Conservation (phyloP, 2,113 vertebrate species). For the Chloropsis cyanopogon region DNA sequence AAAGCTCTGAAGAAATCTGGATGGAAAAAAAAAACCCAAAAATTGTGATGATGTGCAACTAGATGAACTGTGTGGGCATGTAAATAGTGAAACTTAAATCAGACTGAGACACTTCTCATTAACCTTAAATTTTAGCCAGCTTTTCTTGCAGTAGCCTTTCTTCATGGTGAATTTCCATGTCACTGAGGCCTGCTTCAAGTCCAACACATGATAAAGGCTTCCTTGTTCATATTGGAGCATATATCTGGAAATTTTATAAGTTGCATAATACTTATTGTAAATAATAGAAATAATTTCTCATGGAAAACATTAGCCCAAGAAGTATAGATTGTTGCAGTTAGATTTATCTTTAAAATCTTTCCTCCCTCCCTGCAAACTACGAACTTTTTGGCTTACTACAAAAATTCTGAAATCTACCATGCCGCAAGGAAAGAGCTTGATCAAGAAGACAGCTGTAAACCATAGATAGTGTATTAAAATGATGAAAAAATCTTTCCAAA, state of each 20-base stretch:
- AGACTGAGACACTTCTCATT: not conserved
- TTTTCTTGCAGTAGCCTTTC: conserved; percentile 25
- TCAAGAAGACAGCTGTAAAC: not conserved
- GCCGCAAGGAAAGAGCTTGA: not conserved
- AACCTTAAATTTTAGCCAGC: not conserved
- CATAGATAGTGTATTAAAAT: not conserved
- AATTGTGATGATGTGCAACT: not conserved
- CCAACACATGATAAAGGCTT: conserved; percentile 11
- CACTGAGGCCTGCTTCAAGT: conserved; percentile 37
- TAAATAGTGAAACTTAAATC: not conserved
- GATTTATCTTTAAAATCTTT: not conserved
- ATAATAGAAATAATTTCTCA: conserved; percentile 9
- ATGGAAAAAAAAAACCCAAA: not conserved
- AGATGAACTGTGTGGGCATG: not conserved
- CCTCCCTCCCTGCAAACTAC: not conserved
- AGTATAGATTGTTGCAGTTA: not conserved
- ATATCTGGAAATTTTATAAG: conserved; percentile 23
- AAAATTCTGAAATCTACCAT: not conserved
- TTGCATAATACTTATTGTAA: not conserved
- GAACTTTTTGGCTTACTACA: not conserved
- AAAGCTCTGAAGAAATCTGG: not conserved
- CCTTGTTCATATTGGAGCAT: not conserved
- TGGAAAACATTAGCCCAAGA: not conserved
- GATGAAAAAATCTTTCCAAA: not conserved
- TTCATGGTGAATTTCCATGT: conserved; percentile 43